Base-by-base conservation (phyloP, 2,888 invertebrate species). In the Hylaea fasciaria region DNA sequence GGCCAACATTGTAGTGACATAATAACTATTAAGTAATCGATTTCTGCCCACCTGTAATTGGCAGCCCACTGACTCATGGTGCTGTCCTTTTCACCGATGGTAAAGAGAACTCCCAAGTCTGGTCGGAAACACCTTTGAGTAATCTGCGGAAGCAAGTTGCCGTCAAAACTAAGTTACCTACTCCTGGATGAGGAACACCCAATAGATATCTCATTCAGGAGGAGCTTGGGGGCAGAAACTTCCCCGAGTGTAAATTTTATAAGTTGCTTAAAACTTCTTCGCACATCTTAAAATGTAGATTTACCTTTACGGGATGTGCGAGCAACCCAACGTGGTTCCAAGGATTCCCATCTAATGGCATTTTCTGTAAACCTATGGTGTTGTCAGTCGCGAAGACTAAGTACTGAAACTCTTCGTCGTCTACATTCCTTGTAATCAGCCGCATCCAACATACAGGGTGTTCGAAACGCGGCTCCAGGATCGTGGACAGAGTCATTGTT, bases 261-360 rank as follows among this genome's bases (percentile, higher is more conserved):
- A n/a, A n/a, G n/a, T n/a, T n/a, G n/a, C n/a, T n/a, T n/a, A n/a
- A n/a, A n/a, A n/a, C n/a, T n/a, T n/a, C n/a, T n/a, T n/a, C n/a
- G n/a, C n/a, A n/a, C n/a, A n/a, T n/a, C n/a, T n/a, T n/a, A n/a
- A n/a, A n/a, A n/a, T n/a, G 3, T n/a, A 37, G 4, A 14, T 12
- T 2, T 77, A 95, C 95, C 86, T 94, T 93, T 51, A 82, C 77
- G 0, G 96, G 95, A 82, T 96, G 96, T 2, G 94, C 96, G 22
- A 95, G 86, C 62, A 95, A 78, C 0, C 93, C 94, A 0, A 93
- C 86, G 68, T 93, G 93, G 72, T 93, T 94, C 87, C 94, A 96
- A 5, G 96, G 96, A 81, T 96, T 96, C 0, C 96, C 96, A 77
- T 96, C 95, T 0, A 95, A 82, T 0, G 96, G 96, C 74, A 95